A percentile compares a stretch with the other conserved stretches of the same genome.
phyloP scores from a whole-genome alignment of 2,888 invertebrate genomes.

The Leptogaster cylindrica region DNA sequence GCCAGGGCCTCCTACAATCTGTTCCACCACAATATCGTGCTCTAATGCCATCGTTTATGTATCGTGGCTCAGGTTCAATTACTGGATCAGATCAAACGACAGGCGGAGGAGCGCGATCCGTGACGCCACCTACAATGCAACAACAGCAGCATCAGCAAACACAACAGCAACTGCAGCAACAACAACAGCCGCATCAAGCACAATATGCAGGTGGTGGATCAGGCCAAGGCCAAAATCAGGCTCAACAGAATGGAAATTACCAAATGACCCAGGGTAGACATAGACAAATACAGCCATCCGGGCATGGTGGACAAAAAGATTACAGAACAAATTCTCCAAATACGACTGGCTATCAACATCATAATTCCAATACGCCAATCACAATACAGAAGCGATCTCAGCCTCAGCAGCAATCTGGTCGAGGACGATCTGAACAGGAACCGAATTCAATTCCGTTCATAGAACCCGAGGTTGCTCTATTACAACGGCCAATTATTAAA shows the following conservation, averaged over 20 bases:
- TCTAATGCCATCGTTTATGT: conserved; percentile 80
- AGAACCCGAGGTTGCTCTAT: conserved; percentile 68
- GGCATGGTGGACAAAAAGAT: conserved; percentile 49
- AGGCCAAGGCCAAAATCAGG: conserved; percentile 33
- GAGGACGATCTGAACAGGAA: conserved; percentile 55
- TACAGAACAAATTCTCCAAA: conserved; percentile 53
- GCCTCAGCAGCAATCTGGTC: conserved; percentile 2
- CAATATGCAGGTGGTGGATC: conserved; percentile 21
- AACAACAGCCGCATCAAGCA: conserved; percentile 6
- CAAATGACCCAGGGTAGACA: conserved; percentile 45
- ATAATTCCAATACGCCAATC: conserved; percentile 33
- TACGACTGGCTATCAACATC: conserved; percentile 38
- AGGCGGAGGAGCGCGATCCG: conserved; percentile 47
- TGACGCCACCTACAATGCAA: conserved; percentile 55
- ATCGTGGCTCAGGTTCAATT: conserved; percentile 55
- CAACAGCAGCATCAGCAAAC: conserved; percentile 42
- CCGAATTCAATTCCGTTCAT: conserved; percentile 53
- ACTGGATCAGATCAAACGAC: conserved; percentile 37
- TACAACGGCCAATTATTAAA: conserved; percentile 86
- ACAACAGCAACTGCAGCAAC: conserved; percentile 19
- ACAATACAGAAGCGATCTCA: conserved; percentile 42
- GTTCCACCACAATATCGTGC: conserved; percentile 74
- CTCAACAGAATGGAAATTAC: conserved; percentile 43
- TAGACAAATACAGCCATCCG: conserved; percentile 43
- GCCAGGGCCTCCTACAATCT: conserved; percentile 50